Conservation (phyloP, 2,113 vertebrate species). For the Prunella fulvescens region DNA sequence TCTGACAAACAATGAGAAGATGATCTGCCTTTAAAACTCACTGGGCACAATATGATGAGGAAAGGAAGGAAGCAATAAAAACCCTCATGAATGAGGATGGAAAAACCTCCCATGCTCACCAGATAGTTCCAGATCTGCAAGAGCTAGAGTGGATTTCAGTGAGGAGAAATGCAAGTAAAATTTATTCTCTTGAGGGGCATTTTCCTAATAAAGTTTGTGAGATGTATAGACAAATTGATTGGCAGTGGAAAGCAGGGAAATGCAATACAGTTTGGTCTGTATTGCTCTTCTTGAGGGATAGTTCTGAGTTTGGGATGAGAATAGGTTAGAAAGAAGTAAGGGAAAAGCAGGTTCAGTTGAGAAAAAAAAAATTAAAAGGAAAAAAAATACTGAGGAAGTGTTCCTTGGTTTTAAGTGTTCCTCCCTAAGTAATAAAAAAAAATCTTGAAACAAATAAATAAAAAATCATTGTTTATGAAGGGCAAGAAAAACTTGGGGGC, state of each 20-base stretch:
- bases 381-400: not conserved
- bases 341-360: not conserved
- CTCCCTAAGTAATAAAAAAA: not conserved
- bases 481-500: not conserved
- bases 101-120: accelerated
- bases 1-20: not conserved
- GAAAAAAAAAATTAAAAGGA: not conserved
- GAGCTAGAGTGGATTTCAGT: not conserved
- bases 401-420: not conserved
- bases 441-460: not conserved
- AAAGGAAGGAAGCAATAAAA: constrained; percentile 56
- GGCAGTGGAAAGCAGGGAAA: not conserved
- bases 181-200: not conserved
- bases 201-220: not conserved
- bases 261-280: not conserved
- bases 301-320: not conserved
- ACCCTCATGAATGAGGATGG: not conserved
- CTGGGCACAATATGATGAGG: not conserved
- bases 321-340: not conserved
- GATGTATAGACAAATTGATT: not conserved
- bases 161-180: not conserved
- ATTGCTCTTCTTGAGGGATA: not conserved
- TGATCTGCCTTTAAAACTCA: constrained; percentile 20
- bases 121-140: not conserved
- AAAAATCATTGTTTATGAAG: not conserved